Evolutionary conservation across 2,113 vertebrate genomes (phyloP).

Genomic region (Probosciger aterrimus): DNA sequence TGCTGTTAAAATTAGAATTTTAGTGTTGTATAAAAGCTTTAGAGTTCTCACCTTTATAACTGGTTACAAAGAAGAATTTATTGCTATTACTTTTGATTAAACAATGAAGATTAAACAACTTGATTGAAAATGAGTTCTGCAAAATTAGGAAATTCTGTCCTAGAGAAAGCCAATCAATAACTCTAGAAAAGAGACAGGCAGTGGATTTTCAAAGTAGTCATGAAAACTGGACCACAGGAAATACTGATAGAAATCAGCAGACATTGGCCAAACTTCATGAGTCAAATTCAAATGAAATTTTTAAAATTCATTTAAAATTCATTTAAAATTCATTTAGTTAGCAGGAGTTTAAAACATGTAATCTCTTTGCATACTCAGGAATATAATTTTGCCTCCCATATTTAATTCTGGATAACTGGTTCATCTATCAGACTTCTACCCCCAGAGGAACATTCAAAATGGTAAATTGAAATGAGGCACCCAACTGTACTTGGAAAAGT

Average conservation of each 20-base stretch:
- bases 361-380: background rate
- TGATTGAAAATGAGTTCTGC: background rate
- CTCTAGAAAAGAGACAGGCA: background rate
- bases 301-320: too few relatives aligned
- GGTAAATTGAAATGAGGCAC: background rate
- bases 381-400: background rate
- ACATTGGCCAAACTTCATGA: background rate
- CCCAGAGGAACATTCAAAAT: background rate
- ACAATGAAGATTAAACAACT: background rate
- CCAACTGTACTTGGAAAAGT: background rate
- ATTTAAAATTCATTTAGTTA: too few relatives aligned
- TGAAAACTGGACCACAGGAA: background rate
- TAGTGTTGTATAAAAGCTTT: background rate
- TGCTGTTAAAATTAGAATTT: background rate
- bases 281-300: background rate
- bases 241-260: background rate
- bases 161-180: background rate
- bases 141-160: background rate
- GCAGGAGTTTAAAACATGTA: background rate
- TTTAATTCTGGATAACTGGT: background rate
- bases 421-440: background rate
- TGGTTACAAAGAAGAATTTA: background rate
- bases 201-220: background rate
- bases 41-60: background rate
- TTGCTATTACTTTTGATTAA: background rate